phyloP scores from a whole-genome alignment of 1,140 invertebrate genomes.

The Brachionus angularis region DNA sequence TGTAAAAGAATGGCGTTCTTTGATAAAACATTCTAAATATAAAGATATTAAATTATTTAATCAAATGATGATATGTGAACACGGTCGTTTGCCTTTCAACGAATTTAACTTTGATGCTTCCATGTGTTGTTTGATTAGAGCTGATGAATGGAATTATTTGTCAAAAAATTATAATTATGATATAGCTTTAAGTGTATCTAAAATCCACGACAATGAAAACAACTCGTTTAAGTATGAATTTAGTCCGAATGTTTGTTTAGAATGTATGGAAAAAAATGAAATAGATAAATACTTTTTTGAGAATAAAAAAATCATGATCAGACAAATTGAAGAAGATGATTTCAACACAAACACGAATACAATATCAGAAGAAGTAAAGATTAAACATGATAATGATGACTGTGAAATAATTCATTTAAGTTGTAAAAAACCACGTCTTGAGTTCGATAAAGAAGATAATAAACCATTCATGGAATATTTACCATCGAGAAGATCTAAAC shows the following conservation, averaged over 20 bases:
- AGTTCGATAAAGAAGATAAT: neutral
- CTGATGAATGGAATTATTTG: conserved; percentile 9
- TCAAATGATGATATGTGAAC: conserved; percentile 9
- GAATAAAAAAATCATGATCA: conserved; percentile 31
- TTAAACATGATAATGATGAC: neutral
- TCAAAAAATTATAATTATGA: conserved; percentile 10
- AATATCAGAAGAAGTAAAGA: neutral
- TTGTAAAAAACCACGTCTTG: neutral
- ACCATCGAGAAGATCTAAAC: neutral
- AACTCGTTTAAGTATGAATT: neutral
- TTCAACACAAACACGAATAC: neutral
- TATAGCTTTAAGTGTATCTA: neutral
- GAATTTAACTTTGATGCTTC: conserved; percentile 11
- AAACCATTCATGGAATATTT: neutral
- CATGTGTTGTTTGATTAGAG: neutral
- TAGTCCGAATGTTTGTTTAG: neutral
- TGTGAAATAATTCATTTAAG: conserved; percentile 8
- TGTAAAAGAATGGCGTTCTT: conserved; percentile 30
- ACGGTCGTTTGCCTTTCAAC: neutral
- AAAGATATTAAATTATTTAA: neutral
- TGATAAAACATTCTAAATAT: conserved; percentile 34
- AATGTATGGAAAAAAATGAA: conserved; percentile 2
- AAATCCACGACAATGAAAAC: neutral
- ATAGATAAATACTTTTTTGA: conserved; percentile 20
- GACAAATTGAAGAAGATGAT: conserved; percentile 5